Percentiles rank a stretch among this genome's conserved stretches.
phyloP scores from a whole-genome alignment of 1,140 invertebrate genomes.

The Lucilia sericata region DNA sequence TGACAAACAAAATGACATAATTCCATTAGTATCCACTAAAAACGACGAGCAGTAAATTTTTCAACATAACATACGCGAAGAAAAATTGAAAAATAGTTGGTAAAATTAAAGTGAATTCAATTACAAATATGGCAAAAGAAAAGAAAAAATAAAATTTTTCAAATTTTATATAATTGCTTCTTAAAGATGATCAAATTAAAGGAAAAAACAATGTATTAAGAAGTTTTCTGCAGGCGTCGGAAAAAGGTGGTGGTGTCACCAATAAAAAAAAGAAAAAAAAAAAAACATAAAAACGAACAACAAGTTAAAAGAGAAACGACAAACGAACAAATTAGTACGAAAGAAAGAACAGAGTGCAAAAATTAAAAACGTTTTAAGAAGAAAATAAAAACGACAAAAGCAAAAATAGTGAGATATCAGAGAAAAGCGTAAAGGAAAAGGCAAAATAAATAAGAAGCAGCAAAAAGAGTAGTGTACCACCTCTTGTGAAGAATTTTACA shows the following conservation, averaged over 20 bases:
- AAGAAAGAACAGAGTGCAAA: background rate
- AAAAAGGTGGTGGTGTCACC: conserved; percentile 37
- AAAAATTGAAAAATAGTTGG: background rate
- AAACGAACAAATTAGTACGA: conserved; percentile 18
- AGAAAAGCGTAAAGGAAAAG: background rate
- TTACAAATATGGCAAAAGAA: conserved; percentile 14
- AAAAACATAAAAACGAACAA: conserved; percentile 24
- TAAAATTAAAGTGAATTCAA: background rate
- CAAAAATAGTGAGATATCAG: background rate
- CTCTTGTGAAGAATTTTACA: conserved; percentile 15
- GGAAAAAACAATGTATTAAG: conserved; percentile 8
- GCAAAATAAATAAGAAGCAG: background rate
- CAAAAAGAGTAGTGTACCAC: conserved; percentile 22
- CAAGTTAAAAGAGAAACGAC: background rate
- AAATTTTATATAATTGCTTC: background rate
- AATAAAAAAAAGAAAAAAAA: no score
- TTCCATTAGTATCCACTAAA: conserved; percentile 38
- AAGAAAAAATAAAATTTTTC: background rate
- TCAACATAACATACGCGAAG: conserved; percentile 24
- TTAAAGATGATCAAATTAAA: background rate
- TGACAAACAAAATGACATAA: conserved; percentile 44
- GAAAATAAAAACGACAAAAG: conserved; percentile 3
- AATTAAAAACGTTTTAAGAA: conserved; percentile 17
- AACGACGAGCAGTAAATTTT: conserved; percentile 32
- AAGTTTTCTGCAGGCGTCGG: conserved; percentile 29